Evolutionary conservation across 2,888 invertebrate species (phyloP), one percentile per base, ranked within the genome.

Genomic region (Machimus atricapillus): DNA sequence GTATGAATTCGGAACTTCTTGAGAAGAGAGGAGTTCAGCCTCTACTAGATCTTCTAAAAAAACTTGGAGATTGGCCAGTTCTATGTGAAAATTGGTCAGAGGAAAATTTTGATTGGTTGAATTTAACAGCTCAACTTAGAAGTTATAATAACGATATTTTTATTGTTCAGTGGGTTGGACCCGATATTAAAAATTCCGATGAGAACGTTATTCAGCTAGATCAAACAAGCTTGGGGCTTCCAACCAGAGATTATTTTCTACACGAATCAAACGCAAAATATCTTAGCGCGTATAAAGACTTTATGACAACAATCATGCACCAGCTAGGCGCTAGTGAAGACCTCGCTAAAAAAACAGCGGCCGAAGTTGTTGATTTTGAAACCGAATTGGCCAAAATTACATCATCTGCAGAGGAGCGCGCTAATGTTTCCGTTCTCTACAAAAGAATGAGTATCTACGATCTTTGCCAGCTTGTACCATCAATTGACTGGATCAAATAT

Each of bases 181-280:
- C 98, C 0, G 98, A 99, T 91, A 97, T 98, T 87, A 97, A 97
- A 91, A 97, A 98, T 92, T 98, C 98, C 7, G 96, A 97, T 90
- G 95, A 96, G 90, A 97, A 98, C 92, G 95, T 98, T 8, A 96
- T 98, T 88, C 94, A 98, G 94, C 95, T 98, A 90, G 98, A 98
- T 92, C 98, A 98, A 93, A 97, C 97, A 0, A 96, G 95, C 82
- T 93, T 98, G 90, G 95, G 96, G 37, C 93, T 96, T 86, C 96
- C 96, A 23, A 95, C 96, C 0, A 93, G 96, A 83, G 96, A 96
- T 89, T 96, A 96, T 92, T 98, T 95, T 94, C 95, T 94, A 90
- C 96, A 95, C 91, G 94, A 94, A 90, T 94, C 93, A 79, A 96
- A 96, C 90, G 93, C 93, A 90, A 94, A 94, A 81, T 97, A 96